Conservation (phyloP, 2,797 vertebrate species). For the Echeneis naucrates region DNA sequence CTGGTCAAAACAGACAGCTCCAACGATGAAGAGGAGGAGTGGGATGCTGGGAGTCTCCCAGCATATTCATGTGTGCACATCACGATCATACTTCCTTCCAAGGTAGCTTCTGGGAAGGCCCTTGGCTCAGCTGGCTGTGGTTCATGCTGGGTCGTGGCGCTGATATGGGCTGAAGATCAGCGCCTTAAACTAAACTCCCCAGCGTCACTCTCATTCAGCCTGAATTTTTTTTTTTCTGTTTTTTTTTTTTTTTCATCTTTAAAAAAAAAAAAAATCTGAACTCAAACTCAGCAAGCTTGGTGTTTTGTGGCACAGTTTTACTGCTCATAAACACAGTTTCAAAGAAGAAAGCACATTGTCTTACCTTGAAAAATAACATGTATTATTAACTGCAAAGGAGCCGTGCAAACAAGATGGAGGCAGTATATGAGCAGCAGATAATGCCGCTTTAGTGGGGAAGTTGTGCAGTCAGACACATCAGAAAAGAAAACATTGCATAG, state of each 20-base stretch:
- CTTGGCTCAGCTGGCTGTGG: constrained; percentile 32
- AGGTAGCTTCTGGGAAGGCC: constrained; percentile 29
- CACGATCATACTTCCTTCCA: constrained; percentile 16
- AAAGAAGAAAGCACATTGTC: neutral
- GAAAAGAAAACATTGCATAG: neutral
- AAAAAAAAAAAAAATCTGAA: constrained; percentile 11
- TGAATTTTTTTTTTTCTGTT: constrained; percentile 9
- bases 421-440: neutral
- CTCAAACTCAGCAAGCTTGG: neutral
- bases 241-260: no score
- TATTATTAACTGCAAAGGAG: neutral
- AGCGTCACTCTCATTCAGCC: constrained; percentile 4
- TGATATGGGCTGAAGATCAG: constrained; percentile 30
- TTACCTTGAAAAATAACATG: constrained; percentile 9
- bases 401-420: neutral
- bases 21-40: constrained; percentile 36
- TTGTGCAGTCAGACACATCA: neutral
- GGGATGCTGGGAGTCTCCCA: constrained; percentile 12
- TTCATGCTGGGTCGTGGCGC: constrained; percentile 19
- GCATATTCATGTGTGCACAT: constrained; percentile 34
- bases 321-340: neutral
- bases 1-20: constrained; percentile 60
- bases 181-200: constrained; percentile 29
- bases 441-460: neutral
- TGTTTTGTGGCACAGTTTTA: neutral